Percentiles rank a stretch among this genome's conserved stretches.
These are phyloP conservation scores for Oncorhynchus nerka DNA, from an alignment of 2,113 vertebrate species.

Conservation along the genomic window DNA sequence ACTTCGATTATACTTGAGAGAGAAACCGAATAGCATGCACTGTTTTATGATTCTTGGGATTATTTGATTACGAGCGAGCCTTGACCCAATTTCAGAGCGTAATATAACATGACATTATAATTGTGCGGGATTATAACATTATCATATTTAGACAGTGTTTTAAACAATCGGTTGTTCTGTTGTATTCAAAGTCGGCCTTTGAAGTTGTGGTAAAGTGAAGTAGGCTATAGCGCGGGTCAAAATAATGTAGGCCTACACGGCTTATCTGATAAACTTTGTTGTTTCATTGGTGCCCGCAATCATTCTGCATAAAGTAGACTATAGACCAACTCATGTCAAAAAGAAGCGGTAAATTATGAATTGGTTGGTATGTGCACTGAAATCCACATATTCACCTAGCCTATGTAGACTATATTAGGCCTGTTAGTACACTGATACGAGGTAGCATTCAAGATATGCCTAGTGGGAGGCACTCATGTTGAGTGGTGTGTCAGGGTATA, in stretches of 20 bases:
- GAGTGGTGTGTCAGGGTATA: background rate
- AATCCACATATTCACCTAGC: background rate
- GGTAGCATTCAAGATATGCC: constrained; percentile 5
- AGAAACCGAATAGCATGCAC: background rate
- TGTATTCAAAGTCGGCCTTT: background rate
- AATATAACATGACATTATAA: background rate
- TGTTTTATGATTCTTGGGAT: background rate
- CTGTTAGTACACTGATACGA: background rate
- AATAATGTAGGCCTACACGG: background rate
- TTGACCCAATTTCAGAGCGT: background rate
- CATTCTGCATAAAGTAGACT: constrained; percentile 12
- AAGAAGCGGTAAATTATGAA: background rate
- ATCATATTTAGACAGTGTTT: background rate
- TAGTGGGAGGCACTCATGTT: constrained; percentile 3
- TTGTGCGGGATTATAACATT: background rate
- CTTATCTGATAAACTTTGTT: constrained; percentile 29
- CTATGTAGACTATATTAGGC: background rate
- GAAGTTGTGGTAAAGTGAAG: background rate
- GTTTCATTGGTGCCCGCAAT: constrained; percentile 1
- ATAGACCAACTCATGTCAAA: background rate
- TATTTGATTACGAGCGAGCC: background rate
- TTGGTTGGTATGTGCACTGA: background rate
- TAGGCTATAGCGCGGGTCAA: background rate
- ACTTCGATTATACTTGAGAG: background rate
- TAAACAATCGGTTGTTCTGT: background rate